Evolutionary conservation across 2,888 invertebrate species (phyloP).

Genomic region (Plebejus melissa): DNA sequence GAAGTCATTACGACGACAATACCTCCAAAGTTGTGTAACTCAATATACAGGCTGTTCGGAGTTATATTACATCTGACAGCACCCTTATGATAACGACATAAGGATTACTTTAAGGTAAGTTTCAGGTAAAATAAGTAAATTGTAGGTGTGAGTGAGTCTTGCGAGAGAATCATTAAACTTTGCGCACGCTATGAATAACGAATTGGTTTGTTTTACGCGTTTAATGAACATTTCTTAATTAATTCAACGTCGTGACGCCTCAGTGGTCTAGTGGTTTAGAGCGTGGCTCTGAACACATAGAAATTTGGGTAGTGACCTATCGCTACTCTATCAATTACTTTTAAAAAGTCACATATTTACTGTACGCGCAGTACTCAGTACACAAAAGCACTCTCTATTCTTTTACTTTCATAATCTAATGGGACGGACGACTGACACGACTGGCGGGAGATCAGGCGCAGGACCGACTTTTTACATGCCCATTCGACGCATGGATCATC

Average conservation of each 20-base stretch:
- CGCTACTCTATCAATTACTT: too few species aligned
- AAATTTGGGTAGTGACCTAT: too few species aligned
- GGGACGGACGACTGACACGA: too few species aligned
- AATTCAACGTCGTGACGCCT: neutral
- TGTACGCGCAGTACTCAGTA: too few species aligned
- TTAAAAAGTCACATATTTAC: too few species aligned
- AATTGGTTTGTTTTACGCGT: constrained; percentile 31
- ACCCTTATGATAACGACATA: neutral
- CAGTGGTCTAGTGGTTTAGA: too few species aligned
- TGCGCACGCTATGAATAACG: constrained; percentile 39
- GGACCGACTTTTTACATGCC: too few species aligned
- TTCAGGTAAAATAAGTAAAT: neutral
- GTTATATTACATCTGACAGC: neutral
- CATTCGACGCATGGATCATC: too few species aligned
- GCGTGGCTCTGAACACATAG: too few species aligned
- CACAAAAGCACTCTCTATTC: too few species aligned
- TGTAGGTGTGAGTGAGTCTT: constrained; percentile 28
- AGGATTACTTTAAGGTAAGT: neutral
- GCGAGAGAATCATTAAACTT: constrained; percentile 40
- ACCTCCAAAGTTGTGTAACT: constrained; percentile 11
- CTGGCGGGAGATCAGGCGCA: too few species aligned
- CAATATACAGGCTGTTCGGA: neutral
- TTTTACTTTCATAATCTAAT: too few species aligned
- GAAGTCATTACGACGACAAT: constrained; percentile 14
- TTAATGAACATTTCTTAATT: neutral